Evolutionary conservation across 2,113 vertebrate genomes (phyloP).

Genomic region (Melanocharis versteri): DNA sequence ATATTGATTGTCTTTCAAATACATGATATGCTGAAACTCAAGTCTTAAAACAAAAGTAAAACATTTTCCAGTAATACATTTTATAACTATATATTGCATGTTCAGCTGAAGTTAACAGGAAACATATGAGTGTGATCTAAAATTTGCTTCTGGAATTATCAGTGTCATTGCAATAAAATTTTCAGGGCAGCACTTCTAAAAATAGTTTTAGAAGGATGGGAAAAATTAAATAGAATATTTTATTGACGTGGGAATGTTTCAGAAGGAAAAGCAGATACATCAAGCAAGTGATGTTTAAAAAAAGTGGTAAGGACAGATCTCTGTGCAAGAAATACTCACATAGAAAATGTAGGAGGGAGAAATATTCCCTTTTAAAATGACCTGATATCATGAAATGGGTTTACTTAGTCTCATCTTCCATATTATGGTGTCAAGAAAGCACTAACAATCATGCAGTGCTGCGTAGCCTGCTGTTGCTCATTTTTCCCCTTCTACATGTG

Average conservation of each 20-base stretch:
- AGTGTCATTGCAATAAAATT: neutral
- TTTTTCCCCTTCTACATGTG: neutral
- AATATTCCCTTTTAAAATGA: neutral
- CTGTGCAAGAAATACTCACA: neutral
- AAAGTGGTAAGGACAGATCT: neutral
- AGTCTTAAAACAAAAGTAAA: neutral
- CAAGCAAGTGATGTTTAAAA: neutral
- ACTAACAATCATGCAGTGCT: neutral
- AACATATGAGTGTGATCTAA: neutral
- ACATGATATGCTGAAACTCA: neutral
- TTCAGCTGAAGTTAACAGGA: neutral
- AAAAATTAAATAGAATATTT: neutral
- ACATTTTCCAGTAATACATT: neutral
- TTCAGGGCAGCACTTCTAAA: neutral
- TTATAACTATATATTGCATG: neutral
- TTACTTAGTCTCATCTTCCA: neutral
- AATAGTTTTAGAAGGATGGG: neutral
- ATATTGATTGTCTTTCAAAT: neutral
- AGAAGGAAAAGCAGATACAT: neutral
- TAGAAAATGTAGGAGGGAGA: neutral
- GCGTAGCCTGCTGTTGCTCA: neutral
- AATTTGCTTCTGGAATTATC: neutral
- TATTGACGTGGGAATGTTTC: neutral
- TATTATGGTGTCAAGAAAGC: neutral
- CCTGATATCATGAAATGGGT: rapidly evolving